Conservation (phyloP, 2,113 vertebrate species). For the Ceyx cyanopectus region DNA sequence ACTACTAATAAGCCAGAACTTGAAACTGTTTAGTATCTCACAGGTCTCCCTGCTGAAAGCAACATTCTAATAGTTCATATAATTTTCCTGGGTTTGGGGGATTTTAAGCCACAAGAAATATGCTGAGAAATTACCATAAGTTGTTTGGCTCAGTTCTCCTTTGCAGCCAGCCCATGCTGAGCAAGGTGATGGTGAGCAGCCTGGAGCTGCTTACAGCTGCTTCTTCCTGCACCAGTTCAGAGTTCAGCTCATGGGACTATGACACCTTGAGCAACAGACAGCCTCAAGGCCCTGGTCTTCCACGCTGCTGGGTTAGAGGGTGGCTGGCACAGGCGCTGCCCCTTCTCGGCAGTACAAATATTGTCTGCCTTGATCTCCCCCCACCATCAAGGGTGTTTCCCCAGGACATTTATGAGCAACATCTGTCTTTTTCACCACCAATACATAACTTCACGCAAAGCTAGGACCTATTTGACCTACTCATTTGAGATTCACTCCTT, state of each 20-base stretch:
- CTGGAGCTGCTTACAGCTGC: background rate
- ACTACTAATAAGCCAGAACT: slow-evolving; percentile 34
- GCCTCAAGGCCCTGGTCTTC: background rate
- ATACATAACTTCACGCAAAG: accelerated
- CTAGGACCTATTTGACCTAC: background rate
- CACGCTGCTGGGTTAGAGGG: accelerated
- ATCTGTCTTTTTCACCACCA: background rate
- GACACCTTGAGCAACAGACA: accelerated
- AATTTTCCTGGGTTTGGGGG: background rate
- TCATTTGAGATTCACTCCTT: background rate
- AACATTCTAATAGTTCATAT: background rate
- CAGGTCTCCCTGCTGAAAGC: slow-evolving; percentile 29
- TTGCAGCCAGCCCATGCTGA: background rate
- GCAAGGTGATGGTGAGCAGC: background rate
- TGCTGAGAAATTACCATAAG: background rate
- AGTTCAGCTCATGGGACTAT: accelerated
- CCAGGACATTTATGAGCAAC: background rate
- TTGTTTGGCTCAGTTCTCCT: background rate
- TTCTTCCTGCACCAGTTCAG: background rate
- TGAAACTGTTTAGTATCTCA: slow-evolving; percentile 16
- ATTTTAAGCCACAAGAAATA: background rate
- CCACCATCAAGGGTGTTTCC: background rate
- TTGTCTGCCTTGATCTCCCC: background rate
- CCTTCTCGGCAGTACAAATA: background rate
- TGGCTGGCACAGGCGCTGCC: background rate